phyloP scores from a whole-genome alignment of 2,113 vertebrate species.

The Dunckerocampus dactyliophorus region DNA sequence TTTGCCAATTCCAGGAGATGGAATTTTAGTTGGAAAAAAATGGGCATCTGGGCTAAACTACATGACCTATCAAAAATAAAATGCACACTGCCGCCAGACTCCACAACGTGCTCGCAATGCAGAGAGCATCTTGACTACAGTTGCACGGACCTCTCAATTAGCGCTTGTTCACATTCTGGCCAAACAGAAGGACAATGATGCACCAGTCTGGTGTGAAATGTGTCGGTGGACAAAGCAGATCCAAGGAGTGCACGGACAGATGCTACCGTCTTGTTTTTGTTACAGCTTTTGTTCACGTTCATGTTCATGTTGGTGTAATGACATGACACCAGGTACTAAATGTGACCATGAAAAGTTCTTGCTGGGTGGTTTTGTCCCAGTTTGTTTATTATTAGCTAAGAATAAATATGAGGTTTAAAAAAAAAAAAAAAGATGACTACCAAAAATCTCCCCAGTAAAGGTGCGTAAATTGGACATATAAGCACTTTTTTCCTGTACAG shows the following conservation, averaged over 20 bases:
- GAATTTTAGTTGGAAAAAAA: neutral
- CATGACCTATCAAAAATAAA: constrained; percentile 26
- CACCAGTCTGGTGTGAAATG: constrained; percentile 43
- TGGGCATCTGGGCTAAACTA: constrained; percentile 7
- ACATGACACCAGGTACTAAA: neutral
- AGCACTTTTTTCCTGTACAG: no score
- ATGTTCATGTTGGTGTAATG: constrained; percentile 16
- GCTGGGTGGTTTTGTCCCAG: no score
- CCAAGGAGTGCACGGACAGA: constrained; percentile 13
- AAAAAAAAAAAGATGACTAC: no score
- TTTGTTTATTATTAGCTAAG: no score
- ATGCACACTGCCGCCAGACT: neutral
- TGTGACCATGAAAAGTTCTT: no score
- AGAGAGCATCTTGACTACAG: constrained; percentile 19
- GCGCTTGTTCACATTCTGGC: constrained; percentile 27
- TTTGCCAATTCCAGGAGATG: constrained; percentile 19
- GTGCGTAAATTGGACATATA: no score
- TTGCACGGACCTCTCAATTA: constrained; percentile 48
- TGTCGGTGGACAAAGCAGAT: constrained; percentile 29
- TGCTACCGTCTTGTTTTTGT: constrained; percentile 15
- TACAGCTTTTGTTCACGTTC: constrained; percentile 11
- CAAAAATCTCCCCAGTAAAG: no score
- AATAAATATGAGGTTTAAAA: no score
- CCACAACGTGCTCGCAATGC: constrained; percentile 1
- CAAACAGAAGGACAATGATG: constrained; percentile 52